These are phyloP conservation scores for Eudasyphora cyanicolor DNA, from an alignment of 2,888 invertebrate genomes.

Conservation along the genomic window DNA sequence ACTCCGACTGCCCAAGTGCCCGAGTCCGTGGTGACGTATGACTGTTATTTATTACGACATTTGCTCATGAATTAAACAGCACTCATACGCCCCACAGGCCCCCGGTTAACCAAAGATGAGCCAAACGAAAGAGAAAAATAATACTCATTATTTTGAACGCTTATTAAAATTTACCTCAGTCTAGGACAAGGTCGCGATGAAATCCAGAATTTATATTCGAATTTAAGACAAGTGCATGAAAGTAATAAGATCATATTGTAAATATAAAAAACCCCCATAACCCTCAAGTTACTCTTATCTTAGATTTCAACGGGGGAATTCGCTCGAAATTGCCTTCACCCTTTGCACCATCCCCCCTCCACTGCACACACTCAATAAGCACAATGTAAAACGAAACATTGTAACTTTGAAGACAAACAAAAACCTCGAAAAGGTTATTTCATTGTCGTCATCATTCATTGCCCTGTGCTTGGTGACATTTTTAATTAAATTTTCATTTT, in stretches of 20 bases:
- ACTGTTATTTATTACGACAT: constrained; percentile 75
- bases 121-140: neutral
- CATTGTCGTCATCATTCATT: neutral
- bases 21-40: constrained; percentile 70
- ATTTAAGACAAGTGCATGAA: neutral
- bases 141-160: neutral
- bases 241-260: neutral
- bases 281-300: too few species aligned
- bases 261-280: neutral
- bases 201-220: neutral
- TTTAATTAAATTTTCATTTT: constrained; percentile 39
- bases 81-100: constrained; percentile 1
- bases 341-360: neutral
- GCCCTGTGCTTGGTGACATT: neutral
- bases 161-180: neutral
- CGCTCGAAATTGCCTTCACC: neutral
- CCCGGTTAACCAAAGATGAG: neutral
- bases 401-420: constrained; percentile 1
- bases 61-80: constrained; percentile 44
- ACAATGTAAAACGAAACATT: too few species aligned
- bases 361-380: neutral
- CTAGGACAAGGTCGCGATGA: neutral
- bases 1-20: neutral
- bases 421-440: neutral
- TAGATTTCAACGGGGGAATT: neutral